Base-by-base conservation (phyloP, 1,140 invertebrate species). In the Meloidogyne floridensis region DNA sequence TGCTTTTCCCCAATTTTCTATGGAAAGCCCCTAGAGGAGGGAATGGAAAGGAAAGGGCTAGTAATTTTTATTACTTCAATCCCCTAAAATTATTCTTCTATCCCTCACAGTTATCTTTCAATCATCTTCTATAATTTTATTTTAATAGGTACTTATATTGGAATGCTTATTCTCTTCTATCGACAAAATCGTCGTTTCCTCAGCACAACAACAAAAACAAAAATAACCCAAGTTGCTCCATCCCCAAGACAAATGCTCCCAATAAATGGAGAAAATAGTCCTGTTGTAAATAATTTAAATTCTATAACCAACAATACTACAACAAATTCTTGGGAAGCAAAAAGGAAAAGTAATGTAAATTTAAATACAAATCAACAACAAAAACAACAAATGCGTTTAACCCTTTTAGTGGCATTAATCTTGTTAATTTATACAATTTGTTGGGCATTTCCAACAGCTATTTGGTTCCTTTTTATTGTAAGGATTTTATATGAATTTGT, bases 391-490 rank as follows among this genome's bases (percentile, higher is more conserved):
- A 54, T 74, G 72, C n/a, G 53, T n/a, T 74, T 74, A 54, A 74
- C 72, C 1, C 43, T 74, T 32, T 20, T 54, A 54, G 72, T 74
- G 6, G 72, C 72, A 54, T n/a, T 74, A 47, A 74, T 74, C 1
- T 20, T 74, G 18, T n/a, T 74, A n/a, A 74, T 74, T 54, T 74
- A 74, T 54, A 51, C 72, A n/a, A 51, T 47, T 54, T 74, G 72
- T 18, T 74, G 72, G 72, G 72, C 72, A 47, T 54, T 74, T 54
- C 72, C 72, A 47, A 74, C 72, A 15, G 72, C 72, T 54, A 74
- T 74, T 54, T 74, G 72, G 72, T 74, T 74, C n/a, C 43, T 74
- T n/a, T 74, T 74, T 8, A 74, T n/a, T 74, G 72, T 74, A 54
- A 74, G 18, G 6, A n/a, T 6, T 15, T 59, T 59, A 15, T 47